Base-by-base conservation (phyloP, 2,113 vertebrate genomes). In the Saguinus midas region DNA sequence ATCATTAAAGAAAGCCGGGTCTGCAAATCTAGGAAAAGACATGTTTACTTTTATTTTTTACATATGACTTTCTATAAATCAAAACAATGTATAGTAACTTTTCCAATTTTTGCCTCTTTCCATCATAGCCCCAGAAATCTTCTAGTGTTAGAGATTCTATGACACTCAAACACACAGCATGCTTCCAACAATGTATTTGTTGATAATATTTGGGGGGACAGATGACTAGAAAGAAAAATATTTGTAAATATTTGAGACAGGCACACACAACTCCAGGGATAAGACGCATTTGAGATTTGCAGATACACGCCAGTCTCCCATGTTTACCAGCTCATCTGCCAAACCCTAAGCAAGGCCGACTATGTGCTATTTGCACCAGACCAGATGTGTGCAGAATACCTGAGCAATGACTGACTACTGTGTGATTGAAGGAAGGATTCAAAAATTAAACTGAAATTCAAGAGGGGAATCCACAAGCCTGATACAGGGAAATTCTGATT, bases 191-290 rank as follows among this genome's bases (percentile, higher is more conserved):
- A 17, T 73, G 37, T 57, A 82, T 55, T 86, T 52, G n/a, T 76
- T 94, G 85, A 68, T 94, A 61, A 87, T 76, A 75, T 75, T 66
- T 61, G 35, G 70, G 35, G 55, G 23, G 76, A n/a, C 61, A 92
- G 37, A 35, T 91, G 64, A 87, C 78, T 45, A 3, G n/a, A 80
- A 72, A 68, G 45, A 55, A 84, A 92, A 90, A 66, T 64, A 87
- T 70, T 89, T 92, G 40, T 86, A 95, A 88, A 80, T 95, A 89
- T 70, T 92, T 93, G 72, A 57, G 64, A 32, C 18, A 85, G 37
- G 43, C 85, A 45, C 4, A 80, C 21, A 81, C 37, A 87, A 61
- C n/a, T 73, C n/a, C 40, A 64, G 70, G 27, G 27, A 79, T 85
- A 64, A 76, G 95, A 82, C 35, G 3, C n/a, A 29, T 9, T 23